Evolutionary conservation across 2,797 vertebrate species (phyloP), one percentile per base, ranked within the genome.

Genomic region (Acanthis flammea): DNA sequence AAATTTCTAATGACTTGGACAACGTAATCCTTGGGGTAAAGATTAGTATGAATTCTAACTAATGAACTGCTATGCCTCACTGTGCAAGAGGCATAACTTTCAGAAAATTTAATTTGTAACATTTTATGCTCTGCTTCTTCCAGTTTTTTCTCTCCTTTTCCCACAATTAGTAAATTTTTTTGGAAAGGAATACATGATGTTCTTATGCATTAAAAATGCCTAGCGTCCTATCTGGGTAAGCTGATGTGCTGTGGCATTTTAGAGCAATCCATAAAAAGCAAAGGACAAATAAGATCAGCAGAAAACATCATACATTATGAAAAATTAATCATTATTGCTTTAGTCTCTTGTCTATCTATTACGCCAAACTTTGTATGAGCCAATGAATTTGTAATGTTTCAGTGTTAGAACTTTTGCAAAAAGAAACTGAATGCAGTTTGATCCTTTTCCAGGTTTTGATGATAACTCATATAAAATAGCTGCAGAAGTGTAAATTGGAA

Each of bases 61-160:
- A 88, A 57, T 41, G 42, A 18, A 39, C 57, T 68, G 12, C 66
- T 86, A 15, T 73, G 51, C 42, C 18, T 92, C 30, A 35, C 37
- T 41, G 21, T 75, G 44, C 3, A 16, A 37, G 41, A 79, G 37
- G 39, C 51, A 35, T 51, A 81, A 54, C 8, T 89, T 85, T 45
- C 23, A 55, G 37, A 86, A 91, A 76, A 88, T 83, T 74, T 93
- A 80, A 94, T 91, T 93, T 65, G 66, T 61, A 77, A 39, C 61
- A 77, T 83, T 86, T 94, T 77, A 91, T 90, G 79, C 78, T 95
- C 78, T 70, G 45, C n/a, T 95, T 90, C 70, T 62, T 73, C 41
- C 14, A 74, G 27, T 81, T 88, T 92, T 50, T 84, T 54, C 50
- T 74, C 31, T 86, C 21, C 18, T 72, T 88, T 89, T 12, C 44